phyloP scores from a whole-genome alignment of 2,888 invertebrate species.

The Drosophila ezoana region DNA sequence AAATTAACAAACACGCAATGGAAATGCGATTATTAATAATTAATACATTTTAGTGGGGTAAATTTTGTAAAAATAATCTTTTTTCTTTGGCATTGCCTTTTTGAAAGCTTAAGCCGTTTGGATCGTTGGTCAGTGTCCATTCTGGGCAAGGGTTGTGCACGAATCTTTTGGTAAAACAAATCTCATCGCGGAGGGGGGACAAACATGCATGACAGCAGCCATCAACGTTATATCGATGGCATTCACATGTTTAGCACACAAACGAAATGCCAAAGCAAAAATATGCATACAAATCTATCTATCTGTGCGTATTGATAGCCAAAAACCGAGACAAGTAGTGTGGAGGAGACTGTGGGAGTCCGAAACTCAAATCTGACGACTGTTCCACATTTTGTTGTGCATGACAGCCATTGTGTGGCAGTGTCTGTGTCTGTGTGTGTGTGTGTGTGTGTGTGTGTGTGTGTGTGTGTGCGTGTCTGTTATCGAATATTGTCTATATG shows the following conservation, averaged over 20 bases:
- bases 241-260: conserved; percentile 79
- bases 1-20: too few relatives aligned
- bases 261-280: conserved; percentile 78
- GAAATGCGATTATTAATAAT: too few relatives aligned
- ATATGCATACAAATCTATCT: conserved; percentile 77
- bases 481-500: conserved; percentile 59
- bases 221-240: conserved; percentile 75
- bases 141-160: conserved; percentile 4
- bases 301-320: conserved; percentile 69
- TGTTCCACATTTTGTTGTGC: conserved; percentile 78
- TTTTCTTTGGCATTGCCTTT: too few relatives aligned
- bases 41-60: too few relatives aligned
- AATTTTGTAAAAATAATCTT: too few relatives aligned
- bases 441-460: conserved; percentile 19
- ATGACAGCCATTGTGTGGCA: conserved; percentile 53
- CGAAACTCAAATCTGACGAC: conserved; percentile 67
- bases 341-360: conserved; percentile 33
- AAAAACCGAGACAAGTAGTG: conserved; percentile 40
- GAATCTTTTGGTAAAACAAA: conserved; percentile 59
- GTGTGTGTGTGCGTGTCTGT: conserved; percentile 27
- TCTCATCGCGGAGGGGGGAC: conserved; percentile 55
- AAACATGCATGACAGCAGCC: conserved; percentile 44
- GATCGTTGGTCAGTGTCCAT: conserved; percentile 8
- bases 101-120: too few relatives aligned
- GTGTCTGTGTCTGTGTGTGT: conserved; percentile 25